phyloP scores from a whole-genome alignment of 2,113 vertebrate species.

The Silurus asotus region DNA sequence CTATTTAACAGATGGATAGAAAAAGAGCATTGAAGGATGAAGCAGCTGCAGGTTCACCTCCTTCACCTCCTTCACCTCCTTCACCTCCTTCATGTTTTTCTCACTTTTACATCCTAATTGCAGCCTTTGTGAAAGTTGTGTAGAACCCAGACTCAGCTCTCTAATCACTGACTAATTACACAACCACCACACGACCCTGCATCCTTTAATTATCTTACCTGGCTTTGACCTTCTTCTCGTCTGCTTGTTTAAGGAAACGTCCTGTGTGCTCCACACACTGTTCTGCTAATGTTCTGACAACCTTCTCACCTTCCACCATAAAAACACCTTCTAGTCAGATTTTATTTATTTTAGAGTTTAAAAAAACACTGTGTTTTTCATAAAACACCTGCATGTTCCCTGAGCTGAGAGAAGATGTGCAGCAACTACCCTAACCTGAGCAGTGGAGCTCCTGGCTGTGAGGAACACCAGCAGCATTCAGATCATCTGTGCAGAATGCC shows the following conservation, averaged over 20 bases:
- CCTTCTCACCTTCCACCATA: neutral
- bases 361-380: no score
- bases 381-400: neutral
- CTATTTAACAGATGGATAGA: neutral
- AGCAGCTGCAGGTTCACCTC: neutral
- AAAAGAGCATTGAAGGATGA: neutral
- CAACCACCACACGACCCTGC: neutral
- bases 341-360: neutral
- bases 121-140: neutral
- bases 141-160: neutral
- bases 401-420: neutral
- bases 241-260: neutral
- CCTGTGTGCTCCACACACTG: neutral
- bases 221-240: constrained; percentile 15
- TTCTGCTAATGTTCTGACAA: neutral
- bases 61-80: neutral
- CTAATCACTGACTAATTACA: constrained; percentile 26
- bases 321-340: neutral
- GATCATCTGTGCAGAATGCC: neutral
- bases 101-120: constrained; percentile 18
- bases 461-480: neutral
- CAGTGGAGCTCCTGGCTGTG: neutral
- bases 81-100: neutral
- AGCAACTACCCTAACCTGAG: neutral
- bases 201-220: constrained; percentile 6